Base-by-base conservation (phyloP, 2,797 vertebrate species). In the Myripristis murdjan region DNA sequence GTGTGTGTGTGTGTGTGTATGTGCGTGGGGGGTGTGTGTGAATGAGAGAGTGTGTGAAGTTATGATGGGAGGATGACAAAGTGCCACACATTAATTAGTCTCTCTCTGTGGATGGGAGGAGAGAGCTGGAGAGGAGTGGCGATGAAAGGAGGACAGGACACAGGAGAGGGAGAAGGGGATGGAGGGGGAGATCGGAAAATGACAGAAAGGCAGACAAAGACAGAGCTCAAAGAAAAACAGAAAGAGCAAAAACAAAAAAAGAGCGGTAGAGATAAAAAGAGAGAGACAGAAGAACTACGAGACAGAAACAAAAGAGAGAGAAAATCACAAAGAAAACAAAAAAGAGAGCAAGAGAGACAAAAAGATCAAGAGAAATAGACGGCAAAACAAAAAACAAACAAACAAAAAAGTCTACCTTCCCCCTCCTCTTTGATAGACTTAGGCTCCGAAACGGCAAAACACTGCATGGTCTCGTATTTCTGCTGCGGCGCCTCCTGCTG, bases 401-500 rank as follows among this genome's bases (percentile, higher is more conserved):
- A 46, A 9, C 15, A 14, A 1, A 15, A 7, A 62, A 14, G 11
- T 0, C 0, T 93, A 99, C 98, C 98, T 96, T 98, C 98, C 35
- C 97, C 97, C 0, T 98, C 97, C 83, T 99, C 97, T 87, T 95
- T 97, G 92, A 98, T 97, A 69, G 97, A 98, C 94, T 97, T 97
- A 92, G 97, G 98, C 87, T 99, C 97, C 31, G 97, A 98, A 81
- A 99, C 97, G 26, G 97, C 97, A 64, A 99, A 99, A 82, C 98
- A 99, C 96, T 99, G 98, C 98, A 99, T 98, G 95, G 96, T 96
- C 95, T 99, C 97, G 0, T 98, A 99, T 87, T 97, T 98, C 95
- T 97, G 97, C 72, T 94, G 92, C 46, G 94, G 84, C 54, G 92
- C 90, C 84, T 97, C 96, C 93, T 92, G 95, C 83, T 96, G 96